Evolutionary conservation across 2,888 invertebrate genomes (phyloP), one percentile per base, ranked within the genome.

Genomic region (Minunthozetes semirufus): DNA sequence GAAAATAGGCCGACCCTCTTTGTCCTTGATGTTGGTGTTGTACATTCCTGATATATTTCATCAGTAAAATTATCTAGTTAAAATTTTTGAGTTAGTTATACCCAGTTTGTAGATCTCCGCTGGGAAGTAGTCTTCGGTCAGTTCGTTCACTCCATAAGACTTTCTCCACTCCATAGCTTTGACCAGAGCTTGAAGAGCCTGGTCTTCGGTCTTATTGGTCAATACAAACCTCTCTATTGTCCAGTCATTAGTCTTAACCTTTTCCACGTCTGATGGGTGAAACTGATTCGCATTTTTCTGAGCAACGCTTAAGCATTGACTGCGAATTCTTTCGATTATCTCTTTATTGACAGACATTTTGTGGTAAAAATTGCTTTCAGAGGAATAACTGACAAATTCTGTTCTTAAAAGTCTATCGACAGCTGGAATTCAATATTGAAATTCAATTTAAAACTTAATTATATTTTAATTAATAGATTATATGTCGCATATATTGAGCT

Each of bases 31-130:
- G 19, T 50, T 3, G 19, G 33, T 33, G 33, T 8, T 33, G 33
- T 33, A 33, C 3, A 33, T 5, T 8, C 33, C 33, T 33, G n/a
- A n/a, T n/a, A 42, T 42, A 42, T 13, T 42, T 9, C 5, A 42
- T 42, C 5, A 42, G 11, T 33, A 3, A 33, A 33, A 33, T 33
- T 33, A 33, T 5, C 8, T 3, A 33, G 33, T 8, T 33, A 33
- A 33, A 33, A 33, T 33, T 33, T 33, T 5, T 33, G 1, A 11
- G 22, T 33, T 4, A 11, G 8, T 22, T 3, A 13, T 2, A 15
- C 59, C 59, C 2, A 73, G 25, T 72, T 75, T 59, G n/a, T 72
- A 75, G 9, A 76, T 50, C 70, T 76, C 76, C 48, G 59, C 56
- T 1, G 76, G 76, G 72, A 76, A 76, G 19, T 70, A 61, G 22